These are phyloP conservation scores for Anguilla megastoma DNA, from an alignment of 2,797 vertebrate genomes.

Conservation along the genomic window DNA sequence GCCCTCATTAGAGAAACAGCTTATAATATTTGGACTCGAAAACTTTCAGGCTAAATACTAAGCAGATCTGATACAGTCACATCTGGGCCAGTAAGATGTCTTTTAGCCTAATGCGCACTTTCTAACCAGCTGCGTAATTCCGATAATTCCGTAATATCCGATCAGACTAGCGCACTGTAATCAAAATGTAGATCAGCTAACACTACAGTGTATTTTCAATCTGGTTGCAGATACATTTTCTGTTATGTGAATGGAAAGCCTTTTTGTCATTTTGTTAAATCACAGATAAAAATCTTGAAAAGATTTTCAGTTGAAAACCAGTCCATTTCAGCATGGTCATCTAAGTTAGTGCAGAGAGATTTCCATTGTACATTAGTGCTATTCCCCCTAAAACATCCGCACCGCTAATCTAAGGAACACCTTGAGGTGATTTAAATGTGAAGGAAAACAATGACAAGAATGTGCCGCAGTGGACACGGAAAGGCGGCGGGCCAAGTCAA, in stretches of 20 bases:
- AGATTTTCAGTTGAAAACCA: slow-evolving; percentile 50
- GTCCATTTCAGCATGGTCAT: slow-evolving; percentile 36
- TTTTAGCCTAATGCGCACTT: not conserved
- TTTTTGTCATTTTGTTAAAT: slow-evolving; percentile 31
- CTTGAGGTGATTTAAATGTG: slow-evolving; percentile 30
- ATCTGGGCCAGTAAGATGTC: not conserved
- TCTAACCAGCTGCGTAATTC: too few relatives aligned
- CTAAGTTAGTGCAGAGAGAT: slow-evolving; percentile 37
- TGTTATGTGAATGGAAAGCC: not conserved
- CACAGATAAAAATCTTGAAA: slow-evolving; percentile 64
- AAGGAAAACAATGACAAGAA: slow-evolving; percentile 49
- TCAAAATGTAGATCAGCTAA: not conserved
- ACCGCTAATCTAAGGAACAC: slow-evolving; percentile 38
- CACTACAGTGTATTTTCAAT: not conserved
- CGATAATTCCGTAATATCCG: too few relatives aligned
- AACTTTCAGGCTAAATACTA: slow-evolving; percentile 63
- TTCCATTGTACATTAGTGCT: slow-evolving; percentile 43
- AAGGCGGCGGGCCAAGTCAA: slow-evolving; percentile 43
- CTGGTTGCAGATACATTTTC: not conserved
- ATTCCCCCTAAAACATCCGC: slow-evolving; percentile 36
- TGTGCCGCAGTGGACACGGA: slow-evolving; percentile 39
- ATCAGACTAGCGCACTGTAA: not conserved
- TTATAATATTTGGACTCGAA: slow-evolving; percentile 61
- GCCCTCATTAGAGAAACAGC: slow-evolving; percentile 65
- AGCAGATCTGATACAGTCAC: slow-evolving; percentile 43